Base-by-base conservation (phyloP, 2,797 vertebrate species). In the Zalophus californianus region DNA sequence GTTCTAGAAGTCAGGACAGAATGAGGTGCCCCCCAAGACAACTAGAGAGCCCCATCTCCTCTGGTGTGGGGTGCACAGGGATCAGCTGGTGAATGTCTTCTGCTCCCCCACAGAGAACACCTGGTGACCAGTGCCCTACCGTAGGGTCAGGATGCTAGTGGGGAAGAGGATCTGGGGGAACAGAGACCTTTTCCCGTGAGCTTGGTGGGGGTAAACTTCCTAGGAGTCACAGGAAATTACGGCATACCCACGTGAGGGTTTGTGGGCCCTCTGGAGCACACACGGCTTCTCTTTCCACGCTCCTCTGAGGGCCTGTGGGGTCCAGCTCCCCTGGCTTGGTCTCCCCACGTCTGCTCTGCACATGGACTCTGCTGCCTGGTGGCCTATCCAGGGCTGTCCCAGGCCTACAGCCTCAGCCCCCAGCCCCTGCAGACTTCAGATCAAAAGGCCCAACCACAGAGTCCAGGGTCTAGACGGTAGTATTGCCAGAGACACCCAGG, bases 211-310 rank as follows among this genome's bases (percentile, higher is more conserved):
- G 58, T 48, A 66, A 44, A 44, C 62, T 75, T 95, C 78, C 78
- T 48, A 56, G 38, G 11, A 68, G 64, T 66, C 79, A 23, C 21
- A 4, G 38, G 90, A 27, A 35, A 18, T 32, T 56, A 23, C 7
- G 0, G 27, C 9, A n/a, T 50, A 20, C 16, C 32, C 86, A 48
- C 7, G 0, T n/a, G 66, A 48, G 32, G 14, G 20, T 41, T 54
- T 5, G 8, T 3, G 5, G 21, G 12, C 41, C 29, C 7, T 10
- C 7, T 14, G 10, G 32, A 14, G 18, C 15, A 4, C 14, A 0
- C 2, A 4, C 1, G 50, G 58, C 77, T 50, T 35, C 78, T 80
- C 82, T 41, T 48, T 58, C 29, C 16, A 58, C 75, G 80, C 29
- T 25, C 29, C 23, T 35, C n/a, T 21, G 56, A 25, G 8, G 44